Evolutionary conservation across 2,888 invertebrate species (phyloP).

Genomic region (Tipula vernalis): DNA sequence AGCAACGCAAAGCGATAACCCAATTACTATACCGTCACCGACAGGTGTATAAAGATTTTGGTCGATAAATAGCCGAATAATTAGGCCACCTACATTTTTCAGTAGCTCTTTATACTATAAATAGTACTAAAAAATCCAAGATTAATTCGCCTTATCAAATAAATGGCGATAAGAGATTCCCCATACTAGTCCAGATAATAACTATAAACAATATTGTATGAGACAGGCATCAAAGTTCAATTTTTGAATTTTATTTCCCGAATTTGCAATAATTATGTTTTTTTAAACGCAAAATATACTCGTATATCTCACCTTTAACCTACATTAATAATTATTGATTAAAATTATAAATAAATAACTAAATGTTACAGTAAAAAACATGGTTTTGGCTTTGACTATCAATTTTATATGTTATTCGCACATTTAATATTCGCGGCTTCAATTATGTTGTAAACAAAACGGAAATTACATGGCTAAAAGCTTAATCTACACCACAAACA

Average conservation of each 20-base stretch:
- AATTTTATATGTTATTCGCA: background rate
- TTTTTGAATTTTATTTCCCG: background rate
- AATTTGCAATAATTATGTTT: background rate
- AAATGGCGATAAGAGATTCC: background rate
- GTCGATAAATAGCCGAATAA: background rate
- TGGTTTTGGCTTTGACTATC: background rate
- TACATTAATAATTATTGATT: background rate
- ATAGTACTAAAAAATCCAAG: background rate
- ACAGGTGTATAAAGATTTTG: too few relatives aligned
- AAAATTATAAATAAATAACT: background rate
- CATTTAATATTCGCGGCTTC: background rate
- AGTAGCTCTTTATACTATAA: background rate
- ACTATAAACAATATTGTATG: background rate
- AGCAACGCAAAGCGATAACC: too few relatives aligned
- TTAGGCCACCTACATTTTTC: background rate
- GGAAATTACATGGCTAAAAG: background rate
- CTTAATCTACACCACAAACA: background rate
- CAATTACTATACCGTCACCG: too few relatives aligned
- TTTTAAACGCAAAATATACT: background rate
- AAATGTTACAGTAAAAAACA: too few relatives aligned
- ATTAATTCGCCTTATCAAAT: background rate
- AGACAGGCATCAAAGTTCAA: background rate
- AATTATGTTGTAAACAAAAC: background rate
- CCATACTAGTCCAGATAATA: background rate
- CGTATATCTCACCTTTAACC: background rate